Base-by-base conservation (phyloP, 2,797 vertebrate genomes). In the Xerus rutilus region DNA sequence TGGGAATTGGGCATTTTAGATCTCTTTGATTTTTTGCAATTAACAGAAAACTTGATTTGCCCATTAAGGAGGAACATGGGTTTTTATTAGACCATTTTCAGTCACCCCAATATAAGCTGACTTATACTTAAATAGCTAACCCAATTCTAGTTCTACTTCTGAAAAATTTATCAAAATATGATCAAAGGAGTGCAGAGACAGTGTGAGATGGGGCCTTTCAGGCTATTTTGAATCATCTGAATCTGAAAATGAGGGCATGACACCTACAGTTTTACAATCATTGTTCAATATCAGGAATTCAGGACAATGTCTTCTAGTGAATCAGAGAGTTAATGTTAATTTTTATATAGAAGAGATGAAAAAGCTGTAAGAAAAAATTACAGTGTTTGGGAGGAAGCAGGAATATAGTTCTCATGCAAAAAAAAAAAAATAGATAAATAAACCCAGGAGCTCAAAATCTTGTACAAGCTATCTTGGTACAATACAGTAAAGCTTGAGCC, bases 101-200 rank as follows among this genome's bases (percentile, higher is more conserved):
- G 8, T 95, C 96, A 81, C 86, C 72, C 94, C 30, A 64, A 43
- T 79, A n/a, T 78, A 95, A 93, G 83, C 85, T 88, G 67, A 78
- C 20, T 95, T 91, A 57, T 87, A 93, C 96, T 96, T 96, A 96
- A 94, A 92, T 77, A 95, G 47, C 18, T 94, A 81, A 85, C 14
- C 89, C 90, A 97, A 73, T 96, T 88, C 32, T 94, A 91, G 0
- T 12, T 87, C 3, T 86, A 52, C 4, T 96, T 77, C 76, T 96
- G 64, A 82, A 95, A 93, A 82, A 64, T 32, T 97, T 96, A 93
- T 94, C 78, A 94, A 96, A 88, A 95, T 96, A 39, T 72, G 86
- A 97, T 97, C 86, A 98, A 96, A 97, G 79, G 30, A 92, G 9
- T 81, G 0, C 28, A 95, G 35, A 39, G 91, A 25, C 64, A 89